Evolutionary conservation across 2,797 vertebrate genomes (phyloP).

Genomic region (Otolemur crassicaudatus): DNA sequence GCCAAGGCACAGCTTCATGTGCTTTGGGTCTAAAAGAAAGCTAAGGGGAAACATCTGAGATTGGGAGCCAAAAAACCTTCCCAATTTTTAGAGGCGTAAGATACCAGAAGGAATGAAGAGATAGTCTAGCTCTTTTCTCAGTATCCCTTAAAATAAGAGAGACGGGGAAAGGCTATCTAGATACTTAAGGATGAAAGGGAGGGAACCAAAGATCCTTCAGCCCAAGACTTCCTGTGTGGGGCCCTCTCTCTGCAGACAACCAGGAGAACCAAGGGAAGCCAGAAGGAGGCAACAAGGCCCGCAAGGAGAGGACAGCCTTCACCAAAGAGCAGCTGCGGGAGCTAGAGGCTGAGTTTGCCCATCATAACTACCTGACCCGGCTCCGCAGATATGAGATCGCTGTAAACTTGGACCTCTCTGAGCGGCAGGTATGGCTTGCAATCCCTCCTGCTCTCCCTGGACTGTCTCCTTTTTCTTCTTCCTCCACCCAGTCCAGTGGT

Average conservation of each 20-base stretch:
- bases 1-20: background rate
- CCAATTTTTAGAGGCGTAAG: background rate
- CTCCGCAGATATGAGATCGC: slow-evolving; percentile 98
- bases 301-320: slow-evolving; percentile 98
- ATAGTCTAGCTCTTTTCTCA: background rate
- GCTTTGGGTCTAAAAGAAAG: background rate
- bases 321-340: slow-evolving; percentile 98
- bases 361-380: slow-evolving; percentile 99
- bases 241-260: slow-evolving; percentile 88
- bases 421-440: slow-evolving; percentile 93
- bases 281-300: slow-evolving; percentile 93
- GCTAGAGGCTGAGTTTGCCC: slow-evolving; percentile 97
- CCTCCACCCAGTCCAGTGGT: no score
- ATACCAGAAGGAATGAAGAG: background rate
- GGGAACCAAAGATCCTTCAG: background rate
- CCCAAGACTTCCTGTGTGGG: slow-evolving; percentile 32
- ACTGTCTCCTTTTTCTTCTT: background rate
- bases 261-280: slow-evolving; percentile 90
- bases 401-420: slow-evolving; percentile 98
- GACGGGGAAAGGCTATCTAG: background rate
- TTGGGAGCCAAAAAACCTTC: background rate
- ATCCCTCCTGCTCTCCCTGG: background rate
- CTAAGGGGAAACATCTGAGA: background rate
- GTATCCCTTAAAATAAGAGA: background rate
- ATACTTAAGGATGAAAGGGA: background rate